A percentile compares a stretch with the other conserved stretches of the same genome.
Conservation (phyloP, 2,113 vertebrate species). For the Vulpes vulpes region DNA sequence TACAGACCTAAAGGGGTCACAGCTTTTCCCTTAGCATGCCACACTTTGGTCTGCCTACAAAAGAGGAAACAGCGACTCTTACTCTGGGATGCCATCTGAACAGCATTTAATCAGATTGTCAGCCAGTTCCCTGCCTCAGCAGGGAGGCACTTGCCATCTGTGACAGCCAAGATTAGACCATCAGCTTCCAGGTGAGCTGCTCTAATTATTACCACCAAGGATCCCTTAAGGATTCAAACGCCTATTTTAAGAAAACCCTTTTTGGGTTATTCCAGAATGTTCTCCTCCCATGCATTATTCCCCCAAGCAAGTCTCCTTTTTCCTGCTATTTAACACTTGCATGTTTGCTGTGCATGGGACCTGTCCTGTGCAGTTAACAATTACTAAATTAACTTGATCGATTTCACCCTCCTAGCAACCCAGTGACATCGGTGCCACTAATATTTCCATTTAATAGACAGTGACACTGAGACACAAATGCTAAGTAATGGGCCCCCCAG, state of each 20-base stretch:
- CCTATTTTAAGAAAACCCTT: not conserved
- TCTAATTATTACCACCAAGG: not conserved
- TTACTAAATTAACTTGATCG: too few relatives aligned
- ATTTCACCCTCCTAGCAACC: not conserved
- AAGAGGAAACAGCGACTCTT: rapidly evolving
- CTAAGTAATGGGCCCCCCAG: not conserved
- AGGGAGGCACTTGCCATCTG: not conserved
- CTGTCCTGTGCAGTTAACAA: not conserved
- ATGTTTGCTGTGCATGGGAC: not conserved
- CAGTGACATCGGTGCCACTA: not conserved
- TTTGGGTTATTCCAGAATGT: not conserved
- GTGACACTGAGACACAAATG: not conserved
- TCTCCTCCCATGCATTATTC: not conserved
- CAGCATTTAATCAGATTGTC: not conserved
- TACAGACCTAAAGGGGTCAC: not conserved
- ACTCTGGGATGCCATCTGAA: not conserved
- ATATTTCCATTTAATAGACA: not conserved
- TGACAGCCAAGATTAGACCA: not conserved
- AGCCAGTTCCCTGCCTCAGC: not conserved
- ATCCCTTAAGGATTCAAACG: not conserved
- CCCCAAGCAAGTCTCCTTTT: not conserved
- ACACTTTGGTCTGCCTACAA: not conserved
- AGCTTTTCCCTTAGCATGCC: not conserved
- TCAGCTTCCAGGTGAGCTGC: not conserved
- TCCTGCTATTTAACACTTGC: not conserved